Conservation (phyloP, 2,113 vertebrate species). For the Macroglossus sobrinus region DNA sequence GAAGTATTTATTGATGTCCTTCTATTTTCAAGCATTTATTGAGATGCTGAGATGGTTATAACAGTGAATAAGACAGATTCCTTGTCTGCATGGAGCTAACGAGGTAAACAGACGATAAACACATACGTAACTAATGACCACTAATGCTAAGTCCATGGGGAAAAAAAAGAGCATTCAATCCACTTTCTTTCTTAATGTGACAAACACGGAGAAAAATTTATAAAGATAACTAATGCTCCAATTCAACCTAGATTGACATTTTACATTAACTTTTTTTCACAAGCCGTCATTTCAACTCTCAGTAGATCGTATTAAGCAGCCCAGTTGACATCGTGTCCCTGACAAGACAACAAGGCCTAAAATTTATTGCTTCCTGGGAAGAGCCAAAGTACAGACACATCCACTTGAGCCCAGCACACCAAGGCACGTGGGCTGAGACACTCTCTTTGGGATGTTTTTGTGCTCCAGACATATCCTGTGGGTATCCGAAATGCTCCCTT, state of each 20-base stretch:
- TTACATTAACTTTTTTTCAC: not conserved
- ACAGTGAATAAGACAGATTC: not conserved
- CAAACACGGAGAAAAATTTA: not conserved
- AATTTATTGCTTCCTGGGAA: not conserved
- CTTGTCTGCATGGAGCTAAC: not conserved
- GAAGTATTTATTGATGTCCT: not conserved
- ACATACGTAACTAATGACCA: not conserved
- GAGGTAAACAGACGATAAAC: not conserved
- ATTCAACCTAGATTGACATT: not conserved
- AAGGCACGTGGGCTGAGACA: not conserved
- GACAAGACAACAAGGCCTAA: not conserved
- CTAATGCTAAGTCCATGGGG: too few relatives aligned
- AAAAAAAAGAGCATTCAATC: not conserved
- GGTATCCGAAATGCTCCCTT: not conserved
- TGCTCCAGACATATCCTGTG: not conserved
- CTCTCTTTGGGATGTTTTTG: not conserved
- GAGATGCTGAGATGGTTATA: not conserved
- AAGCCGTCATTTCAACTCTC: not conserved
- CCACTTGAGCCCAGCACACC: not conserved
- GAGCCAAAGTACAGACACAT: not conserved
- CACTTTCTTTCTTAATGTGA: not conserved
- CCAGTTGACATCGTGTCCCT: not conserved
- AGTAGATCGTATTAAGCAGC: not conserved
- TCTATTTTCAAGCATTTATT: not conserved
- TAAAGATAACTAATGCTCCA: not conserved